Evolutionary conservation across 2,888 invertebrate genomes (phyloP), one percentile per base, ranked within the genome.

Genomic region (Acanthosepion lycidas): DNA sequence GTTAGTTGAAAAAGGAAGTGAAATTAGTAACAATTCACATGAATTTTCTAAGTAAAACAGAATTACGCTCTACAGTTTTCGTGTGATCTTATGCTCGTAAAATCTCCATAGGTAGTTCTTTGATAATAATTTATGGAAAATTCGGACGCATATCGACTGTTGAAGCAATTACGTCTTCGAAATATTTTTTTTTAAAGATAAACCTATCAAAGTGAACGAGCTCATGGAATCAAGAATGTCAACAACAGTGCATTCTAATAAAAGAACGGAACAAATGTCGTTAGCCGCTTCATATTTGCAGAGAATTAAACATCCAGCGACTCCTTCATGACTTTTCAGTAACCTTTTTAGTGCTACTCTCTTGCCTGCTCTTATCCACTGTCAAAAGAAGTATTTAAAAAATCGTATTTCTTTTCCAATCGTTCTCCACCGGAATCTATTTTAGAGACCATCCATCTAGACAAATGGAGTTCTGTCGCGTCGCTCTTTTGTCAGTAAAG

Each of bases 401-500:
- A n/a, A 78, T 33, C 78, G 78, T 33, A 78, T 78, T 78, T 78
- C 78, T 78, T 78, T 64, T 64, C 64, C 5, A 78, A n/a, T n/a
- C 18, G 78, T n/a, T 33, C 78, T 78, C 18, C 33, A 78, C 78
- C 78, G n/a, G n/a, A 33, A 33, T 78, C 78, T 78, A 78, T 78
- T 78, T 78, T 78, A n/a, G 78, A n/a, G 78, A 12, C 78, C 33
- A 78, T 78, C 78, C n/a, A 78, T 78, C 78, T 20, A 33, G 78
- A 78, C 78, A 78, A 78, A 78, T 78, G 78, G 78, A 78, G n/a
- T n/a, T 78, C 78, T 78, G 78, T 78, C n/a, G 78, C 78, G 78
- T 33, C n/a, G 33, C n/a, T n/a, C 78, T 78, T 78, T 78, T 78
- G 78, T 78, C 15, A 78, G 33, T 9, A 15, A 78, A 78, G 78